Conservation (phyloP, 2,888 invertebrate species). For the Axea sp. region DNA sequence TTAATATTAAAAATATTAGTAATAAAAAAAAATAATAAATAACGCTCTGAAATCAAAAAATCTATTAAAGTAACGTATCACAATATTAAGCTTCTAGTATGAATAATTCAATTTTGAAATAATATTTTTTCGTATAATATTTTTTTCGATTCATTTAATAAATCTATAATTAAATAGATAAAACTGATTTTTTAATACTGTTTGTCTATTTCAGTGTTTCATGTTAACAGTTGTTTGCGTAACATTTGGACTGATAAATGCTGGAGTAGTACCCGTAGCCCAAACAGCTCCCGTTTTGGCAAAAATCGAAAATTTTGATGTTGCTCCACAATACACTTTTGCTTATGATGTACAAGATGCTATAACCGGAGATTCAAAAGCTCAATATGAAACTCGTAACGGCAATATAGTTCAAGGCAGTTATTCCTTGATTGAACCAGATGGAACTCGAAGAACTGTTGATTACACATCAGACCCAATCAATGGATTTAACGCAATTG, state of each 20-base stretch:
- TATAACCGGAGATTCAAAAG: slow-evolving; percentile 74
- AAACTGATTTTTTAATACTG: too few relatives aligned
- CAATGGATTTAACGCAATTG: slow-evolving; percentile 63
- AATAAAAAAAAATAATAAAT: too few relatives aligned
- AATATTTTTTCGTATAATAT: too few relatives aligned
- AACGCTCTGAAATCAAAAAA: too few relatives aligned
- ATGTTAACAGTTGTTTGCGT: slow-evolving; percentile 19
- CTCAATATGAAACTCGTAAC: slow-evolving; percentile 70
- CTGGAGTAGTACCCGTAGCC: slow-evolving; percentile 47
- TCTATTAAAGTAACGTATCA: too few relatives aligned
- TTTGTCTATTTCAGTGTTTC: slow-evolving; percentile 31
- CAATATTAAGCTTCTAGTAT: too few relatives aligned
- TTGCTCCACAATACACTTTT: slow-evolving; percentile 65
- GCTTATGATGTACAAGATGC: slow-evolving; percentile 73
- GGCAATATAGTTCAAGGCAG: slow-evolving; percentile 73
- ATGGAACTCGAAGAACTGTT: slow-evolving; percentile 70
- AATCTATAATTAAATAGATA: too few relatives aligned
- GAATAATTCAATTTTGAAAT: too few relatives aligned
- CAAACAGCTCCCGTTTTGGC: slow-evolving; percentile 62
- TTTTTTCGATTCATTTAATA: too few relatives aligned
- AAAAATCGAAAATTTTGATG: slow-evolving; percentile 63
- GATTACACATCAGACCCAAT: slow-evolving; percentile 69
- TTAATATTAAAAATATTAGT: too few relatives aligned
- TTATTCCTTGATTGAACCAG: slow-evolving; percentile 71
- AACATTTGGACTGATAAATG: slow-evolving; percentile 28